phyloP scores from a whole-genome alignment of 2,113 vertebrate species.

The Dasyornis broadbenti region DNA sequence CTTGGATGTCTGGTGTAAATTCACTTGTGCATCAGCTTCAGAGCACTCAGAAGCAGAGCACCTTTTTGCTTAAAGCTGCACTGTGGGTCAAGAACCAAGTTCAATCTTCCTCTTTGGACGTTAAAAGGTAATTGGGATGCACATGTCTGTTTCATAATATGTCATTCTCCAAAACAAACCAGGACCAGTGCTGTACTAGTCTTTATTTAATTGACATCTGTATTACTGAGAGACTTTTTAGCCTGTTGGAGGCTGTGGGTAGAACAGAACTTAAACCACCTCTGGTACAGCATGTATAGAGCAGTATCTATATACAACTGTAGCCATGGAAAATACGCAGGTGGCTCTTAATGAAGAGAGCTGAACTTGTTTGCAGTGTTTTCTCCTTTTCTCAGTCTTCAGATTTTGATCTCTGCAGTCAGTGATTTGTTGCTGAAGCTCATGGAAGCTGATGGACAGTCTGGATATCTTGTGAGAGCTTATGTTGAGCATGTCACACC shows the following conservation, averaged over 20 bases:
- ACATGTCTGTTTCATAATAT: neutral
- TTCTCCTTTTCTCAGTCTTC: constrained; percentile 75
- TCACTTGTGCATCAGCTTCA: constrained; percentile 78
- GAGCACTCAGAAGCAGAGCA: constrained; percentile 68
- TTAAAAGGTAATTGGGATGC: constrained; percentile 78
- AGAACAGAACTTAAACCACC: neutral
- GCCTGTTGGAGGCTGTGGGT: neutral
- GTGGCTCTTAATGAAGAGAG: neutral
- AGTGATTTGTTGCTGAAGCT: constrained; percentile 77
- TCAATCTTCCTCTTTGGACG: constrained; percentile 74
- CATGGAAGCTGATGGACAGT: constrained; percentile 63
- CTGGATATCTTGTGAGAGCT: constrained; percentile 60
- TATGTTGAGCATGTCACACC: constrained; percentile 77
- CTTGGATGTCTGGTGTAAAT: constrained; percentile 81
- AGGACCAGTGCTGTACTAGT: neutral
- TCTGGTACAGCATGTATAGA: neutral
- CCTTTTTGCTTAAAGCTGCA: constrained; percentile 81
- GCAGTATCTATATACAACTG: too few species aligned
- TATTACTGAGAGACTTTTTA: neutral
- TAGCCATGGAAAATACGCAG: neutral
- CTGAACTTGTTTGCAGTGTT: neutral
- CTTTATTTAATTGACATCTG: neutral
- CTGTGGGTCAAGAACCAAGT: constrained; percentile 87
- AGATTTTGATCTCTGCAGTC: constrained; percentile 80
- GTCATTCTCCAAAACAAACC: neutral